phyloP scores from a whole-genome alignment of 2,797 vertebrate genomes.

The Cephalopachus bancanus region DNA sequence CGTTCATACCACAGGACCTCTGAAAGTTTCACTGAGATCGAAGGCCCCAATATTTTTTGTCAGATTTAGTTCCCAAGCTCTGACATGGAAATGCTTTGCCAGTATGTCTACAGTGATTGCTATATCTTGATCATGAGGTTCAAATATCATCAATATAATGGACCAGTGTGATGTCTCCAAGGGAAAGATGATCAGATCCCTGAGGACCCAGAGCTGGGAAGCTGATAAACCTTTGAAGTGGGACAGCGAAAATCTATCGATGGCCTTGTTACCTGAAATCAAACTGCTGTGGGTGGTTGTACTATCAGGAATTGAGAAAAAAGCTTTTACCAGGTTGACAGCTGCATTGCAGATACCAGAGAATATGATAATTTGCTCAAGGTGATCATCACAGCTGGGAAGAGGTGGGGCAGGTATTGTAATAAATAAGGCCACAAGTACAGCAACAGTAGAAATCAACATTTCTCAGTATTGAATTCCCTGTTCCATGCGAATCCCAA shows the following conservation, averaged over 20 bases:
- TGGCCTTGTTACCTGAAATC: neutral
- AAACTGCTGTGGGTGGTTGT: neutral
- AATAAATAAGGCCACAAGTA: neutral
- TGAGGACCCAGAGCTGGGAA: neutral
- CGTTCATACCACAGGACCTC: too few relatives aligned
- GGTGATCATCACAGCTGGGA: neutral
- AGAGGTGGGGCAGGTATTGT: neutral
- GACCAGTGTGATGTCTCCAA: neutral
- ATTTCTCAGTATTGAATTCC: neutral
- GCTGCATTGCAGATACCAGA: neutral
- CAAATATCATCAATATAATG: neutral
- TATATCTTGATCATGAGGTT: neutral
- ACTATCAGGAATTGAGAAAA: neutral
- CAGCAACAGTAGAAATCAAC: neutral
- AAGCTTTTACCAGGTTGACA: neutral
- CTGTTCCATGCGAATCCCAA: too few relatives aligned
- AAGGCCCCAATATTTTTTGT: neutral
- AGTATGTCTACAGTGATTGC: neutral
- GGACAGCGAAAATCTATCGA: neutral
- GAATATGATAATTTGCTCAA: neutral
- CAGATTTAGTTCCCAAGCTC: neutral
- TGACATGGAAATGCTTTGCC: conserved; percentile 5
- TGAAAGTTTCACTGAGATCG: neutral
- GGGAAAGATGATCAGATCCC: neutral
- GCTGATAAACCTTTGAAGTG: neutral